phyloP scores from a whole-genome alignment of 2,888 invertebrate genomes.

The Aethes cnicana region DNA sequence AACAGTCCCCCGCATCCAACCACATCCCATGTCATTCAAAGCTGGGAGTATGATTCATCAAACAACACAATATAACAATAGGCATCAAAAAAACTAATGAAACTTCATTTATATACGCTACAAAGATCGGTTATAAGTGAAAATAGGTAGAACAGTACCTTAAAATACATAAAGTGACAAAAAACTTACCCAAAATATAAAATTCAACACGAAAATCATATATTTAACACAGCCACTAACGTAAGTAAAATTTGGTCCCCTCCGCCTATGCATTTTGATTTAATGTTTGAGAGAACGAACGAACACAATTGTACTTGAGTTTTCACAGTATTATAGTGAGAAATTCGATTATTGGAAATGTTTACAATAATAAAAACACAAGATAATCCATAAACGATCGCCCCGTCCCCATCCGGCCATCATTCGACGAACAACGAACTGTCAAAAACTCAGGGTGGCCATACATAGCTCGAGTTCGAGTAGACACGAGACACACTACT shows the following conservation, averaged over 20 bases:
- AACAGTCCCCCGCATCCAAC: background rate
- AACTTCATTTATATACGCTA: conserved; percentile 7
- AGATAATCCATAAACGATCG: conserved; percentile 15
- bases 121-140: background rate
- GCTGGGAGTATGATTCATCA: conserved; percentile 28
- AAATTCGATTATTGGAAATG: conserved; percentile 6
- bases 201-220: conserved; percentile 93
- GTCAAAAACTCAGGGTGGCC: conserved; percentile 1
- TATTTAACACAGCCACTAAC: conserved; percentile 95
- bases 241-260: conserved; percentile 88
- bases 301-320: background rate
- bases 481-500: background rate
- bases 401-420: conserved; percentile 9
- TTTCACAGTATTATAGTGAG: background rate
- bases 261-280: conserved; percentile 82
- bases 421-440: conserved; percentile 13
- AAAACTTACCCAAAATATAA: conserved; percentile 95
- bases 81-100: background rate
- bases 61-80: conserved; percentile 19
- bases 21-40: conserved; percentile 2
- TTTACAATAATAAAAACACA: conserved; percentile 28
- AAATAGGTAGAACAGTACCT: background rate
- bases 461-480: background rate
- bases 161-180: background rate
- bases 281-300: conserved; percentile 34